Evolutionary conservation across 2,113 vertebrate species (phyloP).

Genomic region (Genyomyrus donnyi): DNA sequence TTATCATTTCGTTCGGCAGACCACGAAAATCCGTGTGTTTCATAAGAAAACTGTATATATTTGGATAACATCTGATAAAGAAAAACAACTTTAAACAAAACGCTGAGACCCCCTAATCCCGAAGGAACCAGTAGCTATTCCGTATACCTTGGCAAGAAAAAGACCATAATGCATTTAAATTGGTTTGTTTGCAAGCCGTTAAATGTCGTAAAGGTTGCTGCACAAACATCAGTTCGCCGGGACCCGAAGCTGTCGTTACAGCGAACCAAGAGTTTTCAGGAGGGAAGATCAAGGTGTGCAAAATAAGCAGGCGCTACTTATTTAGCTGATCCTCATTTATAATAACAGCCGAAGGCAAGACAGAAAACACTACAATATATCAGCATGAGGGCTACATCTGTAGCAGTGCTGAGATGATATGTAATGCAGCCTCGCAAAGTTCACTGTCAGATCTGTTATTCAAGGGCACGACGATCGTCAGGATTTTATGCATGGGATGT

Average conservation of each 20-base stretch:
- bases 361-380: neutral
- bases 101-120: neutral
- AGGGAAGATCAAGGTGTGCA: neutral
- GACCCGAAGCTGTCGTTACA: neutral
- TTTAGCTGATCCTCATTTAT: neutral
- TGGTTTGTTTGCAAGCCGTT: neutral
- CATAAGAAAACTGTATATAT: neutral
- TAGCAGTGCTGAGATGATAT: neutral
- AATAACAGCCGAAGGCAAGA: neutral
- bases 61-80: neutral
- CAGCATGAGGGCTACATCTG: neutral
- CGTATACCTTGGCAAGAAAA: neutral
- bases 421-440: neutral
- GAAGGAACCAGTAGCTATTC: neutral
- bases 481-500: neutral
- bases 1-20: neutral
- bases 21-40: neutral
- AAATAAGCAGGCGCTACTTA: neutral
- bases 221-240: neutral
- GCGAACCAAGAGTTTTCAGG: neutral
- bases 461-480: neutral
- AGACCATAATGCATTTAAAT: neutral
- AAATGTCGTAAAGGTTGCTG: neutral
- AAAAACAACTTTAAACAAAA: neutral
- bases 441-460: neutral